A percentile compares a stretch with the other conserved stretches of the same genome.
phyloP scores from a whole-genome alignment of 2,888 invertebrate species.

The Trilocha varians region DNA sequence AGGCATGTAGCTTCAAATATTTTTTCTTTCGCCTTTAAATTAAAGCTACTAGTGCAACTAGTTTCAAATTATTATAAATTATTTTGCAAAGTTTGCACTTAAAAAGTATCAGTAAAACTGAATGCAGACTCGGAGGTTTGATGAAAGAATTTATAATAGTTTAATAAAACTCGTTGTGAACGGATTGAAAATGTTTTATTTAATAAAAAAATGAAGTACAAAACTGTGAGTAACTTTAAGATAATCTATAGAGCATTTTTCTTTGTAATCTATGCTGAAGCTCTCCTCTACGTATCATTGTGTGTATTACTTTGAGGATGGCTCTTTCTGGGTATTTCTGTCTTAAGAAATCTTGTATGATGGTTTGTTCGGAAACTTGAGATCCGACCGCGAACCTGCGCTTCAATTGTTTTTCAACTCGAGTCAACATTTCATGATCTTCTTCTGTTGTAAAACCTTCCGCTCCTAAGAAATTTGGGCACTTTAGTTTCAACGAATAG shows the following conservation, averaged over 20 bases:
- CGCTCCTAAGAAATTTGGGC: slow-evolving; percentile 75
- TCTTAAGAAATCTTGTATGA: slow-evolving; percentile 88
- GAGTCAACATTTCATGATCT: slow-evolving; percentile 90
- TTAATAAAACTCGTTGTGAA: not conserved
- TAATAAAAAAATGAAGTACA: not conserved
- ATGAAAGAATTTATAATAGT: not conserved
- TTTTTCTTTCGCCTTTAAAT: no score
- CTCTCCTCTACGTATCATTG: slow-evolving; percentile 96
- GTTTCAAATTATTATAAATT: no score
- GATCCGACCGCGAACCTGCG: slow-evolving; percentile 95
- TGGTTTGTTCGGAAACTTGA: slow-evolving; percentile 94
- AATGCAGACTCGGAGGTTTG: not conserved
- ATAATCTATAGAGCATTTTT: slow-evolving; percentile 95
- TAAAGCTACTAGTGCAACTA: no score
- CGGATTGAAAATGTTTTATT: not conserved
- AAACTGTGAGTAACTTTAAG: slow-evolving; percentile 25
- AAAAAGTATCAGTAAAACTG: not conserved
- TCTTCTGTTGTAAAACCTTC: slow-evolving; percentile 98
- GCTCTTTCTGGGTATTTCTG: slow-evolving; percentile 91
- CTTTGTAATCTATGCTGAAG: slow-evolving; percentile 96
- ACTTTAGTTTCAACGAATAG: not conserved
- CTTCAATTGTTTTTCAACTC: slow-evolving; percentile 96
- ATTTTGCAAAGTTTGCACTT: no score
- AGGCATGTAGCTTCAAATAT: no score
- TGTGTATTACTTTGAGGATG: slow-evolving; percentile 91